Conservation (phyloP, 2,113 vertebrate genomes). For the Cyrtonyx montezumae region DNA sequence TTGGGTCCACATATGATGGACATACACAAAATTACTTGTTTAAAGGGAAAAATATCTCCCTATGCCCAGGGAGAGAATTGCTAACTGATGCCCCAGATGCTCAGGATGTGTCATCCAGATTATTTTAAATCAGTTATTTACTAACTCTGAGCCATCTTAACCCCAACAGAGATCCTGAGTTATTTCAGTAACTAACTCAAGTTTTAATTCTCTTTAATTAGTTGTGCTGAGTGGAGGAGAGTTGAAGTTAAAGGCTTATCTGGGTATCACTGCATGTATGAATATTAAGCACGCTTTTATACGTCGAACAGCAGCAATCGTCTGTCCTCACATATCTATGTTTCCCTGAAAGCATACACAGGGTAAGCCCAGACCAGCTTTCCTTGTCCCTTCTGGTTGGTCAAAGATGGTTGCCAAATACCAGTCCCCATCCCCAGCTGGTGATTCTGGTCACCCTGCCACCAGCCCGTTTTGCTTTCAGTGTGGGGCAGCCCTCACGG, state of each 20-base stretch:
- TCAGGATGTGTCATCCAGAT: not conserved
- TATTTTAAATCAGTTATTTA: not conserved
- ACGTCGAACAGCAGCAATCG: not conserved
- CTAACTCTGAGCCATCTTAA: not conserved
- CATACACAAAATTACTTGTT: not conserved
- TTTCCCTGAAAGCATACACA: not conserved
- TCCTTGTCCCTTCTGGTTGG: not conserved
- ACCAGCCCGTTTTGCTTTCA: not conserved
- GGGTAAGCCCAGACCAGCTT: not conserved
- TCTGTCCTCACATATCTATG: rapidly evolving
- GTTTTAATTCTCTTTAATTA: not conserved
- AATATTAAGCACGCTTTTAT: not conserved
- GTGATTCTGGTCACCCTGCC: not conserved
- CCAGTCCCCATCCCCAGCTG: not conserved
- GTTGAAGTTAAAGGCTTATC: not conserved
- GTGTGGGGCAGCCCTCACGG: not conserved
- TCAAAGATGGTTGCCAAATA: rapidly evolving
- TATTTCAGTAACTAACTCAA: not conserved
- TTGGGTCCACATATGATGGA: not conserved
- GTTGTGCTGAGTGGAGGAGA: not conserved
- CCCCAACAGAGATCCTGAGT: not conserved
- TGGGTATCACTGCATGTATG: not conserved
- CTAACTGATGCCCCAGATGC: not conserved
- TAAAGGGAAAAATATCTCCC: not conserved
- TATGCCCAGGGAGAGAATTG: not conserved